Evolutionary conservation across 2,888 invertebrate genomes (phyloP), one percentile per base, ranked within the genome.

Genomic region (Rutpela maculata): DNA sequence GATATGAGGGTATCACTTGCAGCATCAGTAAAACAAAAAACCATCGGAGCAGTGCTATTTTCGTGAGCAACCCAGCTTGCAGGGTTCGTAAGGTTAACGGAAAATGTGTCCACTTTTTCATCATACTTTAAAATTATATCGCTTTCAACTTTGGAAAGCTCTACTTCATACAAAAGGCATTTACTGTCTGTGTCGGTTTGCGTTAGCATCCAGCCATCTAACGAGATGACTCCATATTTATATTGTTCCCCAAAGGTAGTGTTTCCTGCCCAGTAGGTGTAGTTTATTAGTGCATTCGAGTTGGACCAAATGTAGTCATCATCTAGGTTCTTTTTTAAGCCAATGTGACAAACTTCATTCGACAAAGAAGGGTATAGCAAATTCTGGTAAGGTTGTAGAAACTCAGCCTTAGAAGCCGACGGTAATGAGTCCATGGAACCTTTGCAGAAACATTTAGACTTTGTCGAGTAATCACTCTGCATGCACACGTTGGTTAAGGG

Each of bases 1-100:
- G 81, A 67, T 10, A 81, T 60, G 15, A 84, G 63, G 43, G 19
- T 66, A 2, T 74, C 76, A 12, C 68, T 75, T 26, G 75, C 79
- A 10, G 83, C 81, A 74, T 86, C 82, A 17, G 84, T 85, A 62
- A 86, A 86, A 72, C 87, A 87, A 59, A 80, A 82, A 12, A 85
- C 65, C 22, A 83, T 38, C 15, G 85, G 84, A 15, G 74, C 57
- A 0, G 38, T 35, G 5, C 15, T 55, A 43, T 50, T 11, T 55
- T 74, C 55, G 5, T 62, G 26, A 5, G 35, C 70, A 55, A 78
- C 50, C 81, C 78, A 83, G 22, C 43, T 67, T 11, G 22, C 26
- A 4, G 76, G 35, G 66, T 80, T 76, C 7, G 66, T 73, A n/a
- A 81, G 6, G 1, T 71, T 55, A 11, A 82, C 26, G 7, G 62